Base-by-base conservation (phyloP, 2,113 vertebrate genomes). In the Spea multiplicata region DNA sequence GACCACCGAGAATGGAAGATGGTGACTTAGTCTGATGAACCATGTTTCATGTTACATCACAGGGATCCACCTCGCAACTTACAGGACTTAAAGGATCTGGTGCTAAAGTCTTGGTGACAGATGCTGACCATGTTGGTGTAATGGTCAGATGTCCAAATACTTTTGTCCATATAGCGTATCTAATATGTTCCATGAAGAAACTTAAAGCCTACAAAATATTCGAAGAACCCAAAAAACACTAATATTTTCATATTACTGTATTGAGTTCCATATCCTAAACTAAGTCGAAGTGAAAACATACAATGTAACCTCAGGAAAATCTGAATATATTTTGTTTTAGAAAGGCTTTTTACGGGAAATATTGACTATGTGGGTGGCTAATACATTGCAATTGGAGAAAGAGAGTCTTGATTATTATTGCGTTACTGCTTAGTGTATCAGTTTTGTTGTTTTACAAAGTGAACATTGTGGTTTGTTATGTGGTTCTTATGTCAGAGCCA, bases 321-420 rank as follows among this genome's bases (percentile, higher is more conserved):
- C 16, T 53, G 61, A 74, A 46, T 80, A 66, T 59, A 73, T 73
- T 66, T 80, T 73, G 52, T 66, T 80, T 78, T 73, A 80, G 78
- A 50, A 61, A 61, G 67, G 71, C 71, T 57, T 64, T 53, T 73
- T 80, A 74, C 46, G 12, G 71, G 53, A 73, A 80, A 55, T 9
- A n/a, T 57, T 59, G 71, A 59, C 78, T 61, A 61, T 74, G 78
- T 80, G 78, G 78, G 78, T 80, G 78, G 78, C 71, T 74, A 80
- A 80, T 67, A 67, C 71, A 74, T 5, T 61, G 13, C 74, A 73
- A 74, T 74, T 80, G 71, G 44, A 74, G 65, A 46, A 68, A 80
- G 78, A 68, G 59, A 74, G 64, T 48, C 50, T 80, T 80, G 70
- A 80, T 80, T 52, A 67, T 12, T 68, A 61, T 55, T 65, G 49